Percentiles rank a stretch among this genome's conserved stretches.
These are phyloP conservation scores for Sinhomidia bicolor DNA, from an alignment of 2,888 invertebrate species.

Conservation along the genomic window DNA sequence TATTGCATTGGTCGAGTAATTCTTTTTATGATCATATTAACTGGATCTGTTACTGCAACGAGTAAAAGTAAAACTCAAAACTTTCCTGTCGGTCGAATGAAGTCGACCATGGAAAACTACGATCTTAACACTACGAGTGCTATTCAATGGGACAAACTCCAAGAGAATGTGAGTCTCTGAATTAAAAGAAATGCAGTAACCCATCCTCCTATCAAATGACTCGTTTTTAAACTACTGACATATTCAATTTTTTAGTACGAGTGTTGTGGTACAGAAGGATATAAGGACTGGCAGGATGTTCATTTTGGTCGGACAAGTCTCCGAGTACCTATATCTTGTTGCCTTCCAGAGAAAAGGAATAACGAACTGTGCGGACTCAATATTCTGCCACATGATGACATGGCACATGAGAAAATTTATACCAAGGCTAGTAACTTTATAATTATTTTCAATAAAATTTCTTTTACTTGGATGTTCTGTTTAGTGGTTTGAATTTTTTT, in stretches of 20 bases:
- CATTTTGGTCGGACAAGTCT: conserved; percentile 73
- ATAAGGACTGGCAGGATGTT: conserved; percentile 76
- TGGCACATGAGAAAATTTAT: conserved; percentile 49
- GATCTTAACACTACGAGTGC: neutral
- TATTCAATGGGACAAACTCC: conserved; percentile 39
- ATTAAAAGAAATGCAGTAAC: too few species aligned
- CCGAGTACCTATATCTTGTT: conserved; percentile 70
- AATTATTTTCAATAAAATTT: neutral
- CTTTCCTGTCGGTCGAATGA: neutral
- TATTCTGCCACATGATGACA: conserved; percentile 64
- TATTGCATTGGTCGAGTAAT: conserved; percentile 58
- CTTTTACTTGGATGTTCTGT: too few species aligned
- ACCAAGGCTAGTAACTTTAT: conserved; percentile 38
- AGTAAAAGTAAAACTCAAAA: neutral
- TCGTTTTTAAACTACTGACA: neutral
- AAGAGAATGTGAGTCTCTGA: conserved; percentile 47
- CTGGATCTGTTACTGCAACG: conserved; percentile 37
- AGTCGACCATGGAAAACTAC: conserved; percentile 30
- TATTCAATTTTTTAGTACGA: conserved; percentile 34
- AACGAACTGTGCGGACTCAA: conserved; percentile 66
- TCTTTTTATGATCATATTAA: conserved; percentile 32
- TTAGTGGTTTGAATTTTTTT: too few species aligned
- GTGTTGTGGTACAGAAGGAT: conserved; percentile 71
- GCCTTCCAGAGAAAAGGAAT: conserved; percentile 41
- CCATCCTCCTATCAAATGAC: too few species aligned